Evolutionary conservation across 2,113 vertebrate genomes (phyloP).

Genomic region (Triplophysa dalaica): DNA sequence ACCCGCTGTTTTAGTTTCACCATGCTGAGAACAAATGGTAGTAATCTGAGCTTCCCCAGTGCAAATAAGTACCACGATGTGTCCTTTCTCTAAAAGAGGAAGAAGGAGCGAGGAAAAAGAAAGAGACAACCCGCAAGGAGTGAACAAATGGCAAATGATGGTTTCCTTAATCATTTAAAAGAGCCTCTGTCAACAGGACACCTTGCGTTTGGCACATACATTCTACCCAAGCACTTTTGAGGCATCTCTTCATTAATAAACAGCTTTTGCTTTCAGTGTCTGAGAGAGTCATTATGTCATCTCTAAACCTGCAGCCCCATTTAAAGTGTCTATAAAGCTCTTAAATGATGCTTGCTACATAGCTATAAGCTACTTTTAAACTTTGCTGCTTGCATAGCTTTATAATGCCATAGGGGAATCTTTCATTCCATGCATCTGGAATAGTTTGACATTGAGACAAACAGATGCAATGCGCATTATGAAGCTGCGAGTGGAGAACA

Average conservation of each 20-base stretch:
- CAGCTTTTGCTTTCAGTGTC: background rate
- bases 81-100: slow-evolving; percentile 17
- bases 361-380: slow-evolving; percentile 5
- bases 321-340: slow-evolving; percentile 34
- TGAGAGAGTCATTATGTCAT: slow-evolving; percentile 29
- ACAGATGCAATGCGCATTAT: background rate
- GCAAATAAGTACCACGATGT: slow-evolving; percentile 40
- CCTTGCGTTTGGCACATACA: slow-evolving; percentile 14
- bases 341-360: background rate
- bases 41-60: slow-evolving; percentile 45
- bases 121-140: background rate
- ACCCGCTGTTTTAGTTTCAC: slow-evolving; percentile 46
- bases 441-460: slow-evolving; percentile 13
- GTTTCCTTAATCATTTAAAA: slow-evolving; percentile 39
- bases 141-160: slow-evolving; percentile 36
- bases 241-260: slow-evolving; percentile 30
- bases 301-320: background rate
- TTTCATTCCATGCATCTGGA: background rate
- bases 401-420: slow-evolving; percentile 14
- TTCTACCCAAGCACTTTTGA: slow-evolving; percentile 1
- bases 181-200: slow-evolving; percentile 26
- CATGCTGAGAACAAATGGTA: slow-evolving; percentile 40
- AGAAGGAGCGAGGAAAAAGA: background rate
- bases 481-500: background rate
- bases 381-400: background rate